Base-by-base conservation (phyloP, 1,140 invertebrate species). In the Dendroctonus ponderosae region DNA sequence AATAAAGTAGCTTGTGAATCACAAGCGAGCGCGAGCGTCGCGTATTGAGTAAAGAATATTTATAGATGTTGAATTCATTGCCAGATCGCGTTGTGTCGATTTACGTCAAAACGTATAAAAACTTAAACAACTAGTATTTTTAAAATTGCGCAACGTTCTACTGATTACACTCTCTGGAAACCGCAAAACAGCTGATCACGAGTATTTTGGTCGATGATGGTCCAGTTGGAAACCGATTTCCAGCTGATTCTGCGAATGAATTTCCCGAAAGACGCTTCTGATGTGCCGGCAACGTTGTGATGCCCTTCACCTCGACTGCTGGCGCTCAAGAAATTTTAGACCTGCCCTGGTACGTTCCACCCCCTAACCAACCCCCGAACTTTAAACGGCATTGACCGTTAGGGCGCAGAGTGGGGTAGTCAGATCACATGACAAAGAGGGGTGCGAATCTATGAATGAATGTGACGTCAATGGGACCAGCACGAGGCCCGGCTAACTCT, bases 371-470 rank as follows among this genome's bases (percentile, higher is more conserved):
- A 37, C 50, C 61, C 50, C 26, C 26, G 14, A 12, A 7, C 9
- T 40, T 26, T 7, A 44, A 56, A 43, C 62, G 64, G 43, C 64
- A 66, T 66, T 66, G 64, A 66, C 64, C 64, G 64, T 14, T 26
- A 46, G n/a, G 14, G 42, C 4, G 42, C 26, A 37, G 48, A 41
- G 43, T 56, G 57, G 46, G 40, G 37, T 2, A 38, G 8, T 4
- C 26, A 38, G n/a, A 52, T 60, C 64, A 66, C 64, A 57, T 65
- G 62, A 65, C 62, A 46, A n/a, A 8, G n/a, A 58, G 49, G 57
- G 64, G 57, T 61, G 56, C n/a, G 49, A 58, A 66, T 60, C 64
- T 41, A 66, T 66, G 64, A 66, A 66, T 66, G 64, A 66, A 66
- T 50, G 64, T 66, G 64, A 66, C 64, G 64, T 66, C 64, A 60